Evolutionary conservation across 2,113 vertebrate genomes (phyloP), one percentile per base, ranked within the genome.

Genomic region (Condylura cristata): DNA sequence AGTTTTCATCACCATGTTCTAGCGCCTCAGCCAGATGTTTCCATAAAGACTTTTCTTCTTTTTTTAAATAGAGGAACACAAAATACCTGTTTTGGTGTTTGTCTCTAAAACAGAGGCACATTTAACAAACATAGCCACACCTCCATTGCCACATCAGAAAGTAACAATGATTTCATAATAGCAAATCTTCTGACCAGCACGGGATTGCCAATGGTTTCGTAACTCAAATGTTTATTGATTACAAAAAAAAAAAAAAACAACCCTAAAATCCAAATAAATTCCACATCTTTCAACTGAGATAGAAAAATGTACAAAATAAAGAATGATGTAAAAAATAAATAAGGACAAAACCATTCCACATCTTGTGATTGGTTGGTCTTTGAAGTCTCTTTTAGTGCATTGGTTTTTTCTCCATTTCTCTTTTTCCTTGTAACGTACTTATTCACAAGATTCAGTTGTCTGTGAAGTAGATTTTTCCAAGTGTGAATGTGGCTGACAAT

Each of bases 201-300:
- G n/a, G 32, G 8, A 76, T 44, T 75, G 76, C 81, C 22, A 66
- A 16, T n/a, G 41, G 44, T 81, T 96, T 96, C 76, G 72, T 76
- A 74, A 95, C 6, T 82, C 66, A 65, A 60, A 80, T 71, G n/a
- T 79, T 93, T 74, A 81, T 18, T 92, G 72, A 37, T 17, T 92
- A 89, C 16, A 37, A 39, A 66, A 71, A 34, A 53, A 30, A 18
- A 34, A 37, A 65, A 71, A 34, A 51, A 30, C 14, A 17, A 28
- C n/a, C 16, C 48, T 51, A 17, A 76, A 90, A 72, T 63, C 28
- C 39, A 93, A 81, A 58, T 68, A 82, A 63, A 85, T 74, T 37
- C 39, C 46, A 86, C 24, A 75, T 1, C 8, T 92, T 79, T n/a
- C n/a, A n/a, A n/a, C n/a, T n/a, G n/a, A n/a, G n/a, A n/a, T n/a